Evolutionary conservation across 37 sponge, comb jelly and placozoan species (phyloP), one percentile per base, ranked within the genome.

Genomic region (Ephydatia muelleri): DNA sequence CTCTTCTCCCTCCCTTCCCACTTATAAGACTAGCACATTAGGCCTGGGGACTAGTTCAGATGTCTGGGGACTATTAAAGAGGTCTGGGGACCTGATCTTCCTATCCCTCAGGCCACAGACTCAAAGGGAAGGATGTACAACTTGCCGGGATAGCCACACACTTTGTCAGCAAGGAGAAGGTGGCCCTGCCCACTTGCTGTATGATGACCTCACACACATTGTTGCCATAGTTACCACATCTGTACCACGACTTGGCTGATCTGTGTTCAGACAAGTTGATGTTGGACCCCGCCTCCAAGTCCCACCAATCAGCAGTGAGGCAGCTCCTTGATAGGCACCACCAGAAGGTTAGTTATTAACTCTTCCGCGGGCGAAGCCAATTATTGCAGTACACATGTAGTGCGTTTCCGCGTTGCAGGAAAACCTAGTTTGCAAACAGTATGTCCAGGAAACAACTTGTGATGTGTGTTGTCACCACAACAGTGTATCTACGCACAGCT

Each of bases 131-230:
- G 32, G 99, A 98, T 82, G 92, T 98, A 0, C n/a, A 69, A 3
- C 83, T 80, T 37, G 88, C 93, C 43, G 99, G 99, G 32, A 78
- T 98, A 22, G 99, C 97, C 67, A 98, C 99, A 38, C 99, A 98
- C 73, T 96, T 81, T 70, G 79, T 96, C 14, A 30, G 72, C 0
- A 33, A 48, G 1, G 89, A 87, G 26, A 83, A 93, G 77, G 84
- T 96, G 27, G 14, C n/a, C n/a, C n/a, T n/a, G n/a, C n/a, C n/a
- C n/a, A n/a, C n/a, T n/a, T n/a, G n/a, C n/a, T n/a, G n/a, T n/a
- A n/a, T n/a, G 35, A 37, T 48, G 65, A 5, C 31, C 79, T 38
- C 57, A 78, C 65, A 38, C 65, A 78, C 65, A 49, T 43, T 78
- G 49, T 25, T 57, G n/a, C n/a, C 49, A 28, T 27, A 78, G 73